Evolutionary conservation across 2,113 vertebrate genomes (phyloP).

Genomic region (Pagrus major): DNA sequence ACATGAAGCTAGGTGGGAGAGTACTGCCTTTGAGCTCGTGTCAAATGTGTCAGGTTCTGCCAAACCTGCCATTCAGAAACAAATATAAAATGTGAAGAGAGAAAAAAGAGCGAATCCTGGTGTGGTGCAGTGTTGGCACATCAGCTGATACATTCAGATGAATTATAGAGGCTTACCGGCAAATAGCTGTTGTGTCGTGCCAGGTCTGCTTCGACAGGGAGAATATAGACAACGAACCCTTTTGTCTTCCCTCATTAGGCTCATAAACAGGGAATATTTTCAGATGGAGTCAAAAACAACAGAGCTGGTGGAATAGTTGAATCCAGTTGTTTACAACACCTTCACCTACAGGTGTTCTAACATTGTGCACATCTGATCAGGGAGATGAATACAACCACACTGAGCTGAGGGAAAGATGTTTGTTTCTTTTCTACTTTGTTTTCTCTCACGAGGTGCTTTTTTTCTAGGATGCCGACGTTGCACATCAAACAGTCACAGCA

Average conservation of each 20-base stretch:
- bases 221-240: not conserved
- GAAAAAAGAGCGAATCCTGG: not conserved
- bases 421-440: not conserved
- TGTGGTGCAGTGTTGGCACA: conserved; percentile 30
- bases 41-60: conserved; percentile 47
- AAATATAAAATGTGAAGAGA: conserved; percentile 4
- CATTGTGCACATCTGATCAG: not conserved
- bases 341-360: not conserved
- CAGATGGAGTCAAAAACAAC: conserved; percentile 6
- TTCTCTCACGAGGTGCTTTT: not conserved
- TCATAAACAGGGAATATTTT: conserved; percentile 12
- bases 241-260: conserved; percentile 12
- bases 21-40: conserved; percentile 21
- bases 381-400: not conserved
- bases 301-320: not conserved
- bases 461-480: not conserved
- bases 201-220: conserved; percentile 19
- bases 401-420: not conserved
- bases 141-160: conserved; percentile 30
- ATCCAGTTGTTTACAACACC: not conserved
- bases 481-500: not conserved
- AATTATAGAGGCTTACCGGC: conserved; percentile 14
- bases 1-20: conserved; percentile 4
- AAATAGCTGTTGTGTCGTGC: not conserved
- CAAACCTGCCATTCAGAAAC: conserved; percentile 12